A percentile compares a stretch with the other conserved stretches of the same genome.
phyloP scores from a whole-genome alignment of 1,140 invertebrate species.

The Diuraphis noxia region DNA sequence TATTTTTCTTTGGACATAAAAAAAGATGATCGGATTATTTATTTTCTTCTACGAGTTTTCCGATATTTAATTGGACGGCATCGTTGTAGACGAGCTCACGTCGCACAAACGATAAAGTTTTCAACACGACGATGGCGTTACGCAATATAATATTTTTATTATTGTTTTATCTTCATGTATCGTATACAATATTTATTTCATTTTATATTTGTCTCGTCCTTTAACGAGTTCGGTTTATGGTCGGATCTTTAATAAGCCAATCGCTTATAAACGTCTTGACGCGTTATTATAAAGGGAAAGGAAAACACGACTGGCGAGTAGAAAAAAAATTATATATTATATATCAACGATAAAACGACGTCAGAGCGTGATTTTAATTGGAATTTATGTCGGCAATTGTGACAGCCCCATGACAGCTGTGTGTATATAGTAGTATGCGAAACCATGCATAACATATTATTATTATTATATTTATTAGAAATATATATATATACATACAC shows the following conservation, averaged over 20 bases:
- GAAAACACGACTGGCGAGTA: conserved; percentile 9
- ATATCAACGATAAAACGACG: conserved; percentile 39
- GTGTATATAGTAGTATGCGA: neutral
- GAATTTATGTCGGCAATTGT: conserved; percentile 50
- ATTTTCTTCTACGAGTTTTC: neutral
- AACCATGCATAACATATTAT: neutral
- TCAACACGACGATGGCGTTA: neutral
- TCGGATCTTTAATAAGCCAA: conserved; percentile 10
- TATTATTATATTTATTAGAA: too few species aligned
- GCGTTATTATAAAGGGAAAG: conserved; percentile 22
- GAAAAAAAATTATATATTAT: conserved; percentile 12
- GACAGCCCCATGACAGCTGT: conserved; percentile 33
- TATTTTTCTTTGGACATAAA: neutral
- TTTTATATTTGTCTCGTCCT: neutral
- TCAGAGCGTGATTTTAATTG: conserved; percentile 49
- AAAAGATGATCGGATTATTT: neutral
- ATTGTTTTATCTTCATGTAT: neutral
- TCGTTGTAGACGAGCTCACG: neutral
- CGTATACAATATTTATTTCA: neutral
- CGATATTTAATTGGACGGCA: neutral
- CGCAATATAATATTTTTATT: conserved; percentile 14
- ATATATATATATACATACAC: neutral
- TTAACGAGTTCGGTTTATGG: conserved; percentile 23
- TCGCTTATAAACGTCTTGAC: neutral
- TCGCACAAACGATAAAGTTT: neutral